Evolutionary conservation across 2,797 vertebrate species (phyloP).

Genomic region (Remorina albescens): DNA sequence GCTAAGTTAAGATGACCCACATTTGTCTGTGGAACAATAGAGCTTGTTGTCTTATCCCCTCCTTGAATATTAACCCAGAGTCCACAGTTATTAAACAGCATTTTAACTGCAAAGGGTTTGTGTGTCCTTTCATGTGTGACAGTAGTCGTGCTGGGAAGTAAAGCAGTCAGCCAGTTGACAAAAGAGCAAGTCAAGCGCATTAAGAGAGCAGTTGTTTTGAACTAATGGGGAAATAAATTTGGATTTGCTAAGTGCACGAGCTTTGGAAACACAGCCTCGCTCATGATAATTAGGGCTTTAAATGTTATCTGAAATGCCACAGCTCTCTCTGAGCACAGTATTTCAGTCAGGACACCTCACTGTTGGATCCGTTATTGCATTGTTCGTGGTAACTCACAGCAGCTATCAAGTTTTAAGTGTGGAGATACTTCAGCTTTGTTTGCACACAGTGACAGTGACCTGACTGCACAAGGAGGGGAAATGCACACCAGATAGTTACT

Average conservation of each 20-base stretch:
- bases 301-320: constrained; percentile 62
- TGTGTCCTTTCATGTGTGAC: constrained; percentile 15
- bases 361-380: constrained; percentile 33
- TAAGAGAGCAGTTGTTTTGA: constrained; percentile 34
- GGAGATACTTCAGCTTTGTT: constrained; percentile 71
- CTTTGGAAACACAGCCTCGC: constrained; percentile 20
- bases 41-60: too few species aligned
- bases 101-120: constrained; percentile 15
- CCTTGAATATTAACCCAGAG: background rate
- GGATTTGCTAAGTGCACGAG: constrained; percentile 41
- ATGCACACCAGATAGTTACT: constrained; percentile 57
- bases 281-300: constrained; percentile 35
- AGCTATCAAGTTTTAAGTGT: constrained; percentile 62
- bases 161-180: constrained; percentile 11
- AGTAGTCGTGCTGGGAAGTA: constrained; percentile 11
- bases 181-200: constrained; percentile 14
- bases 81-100: constrained; percentile 13
- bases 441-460: constrained; percentile 54
- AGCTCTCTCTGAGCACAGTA: constrained; percentile 19
- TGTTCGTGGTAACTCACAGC: constrained; percentile 31
- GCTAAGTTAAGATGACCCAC: too few species aligned
- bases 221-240: constrained; percentile 47
- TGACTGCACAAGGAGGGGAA: constrained; percentile 48
- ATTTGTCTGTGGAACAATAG: too few species aligned
- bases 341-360: constrained; percentile 37